These are phyloP conservation scores for Platyscapa corneri DNA, from an alignment of 1,140 invertebrate genomes.

Conservation along the genomic window DNA sequence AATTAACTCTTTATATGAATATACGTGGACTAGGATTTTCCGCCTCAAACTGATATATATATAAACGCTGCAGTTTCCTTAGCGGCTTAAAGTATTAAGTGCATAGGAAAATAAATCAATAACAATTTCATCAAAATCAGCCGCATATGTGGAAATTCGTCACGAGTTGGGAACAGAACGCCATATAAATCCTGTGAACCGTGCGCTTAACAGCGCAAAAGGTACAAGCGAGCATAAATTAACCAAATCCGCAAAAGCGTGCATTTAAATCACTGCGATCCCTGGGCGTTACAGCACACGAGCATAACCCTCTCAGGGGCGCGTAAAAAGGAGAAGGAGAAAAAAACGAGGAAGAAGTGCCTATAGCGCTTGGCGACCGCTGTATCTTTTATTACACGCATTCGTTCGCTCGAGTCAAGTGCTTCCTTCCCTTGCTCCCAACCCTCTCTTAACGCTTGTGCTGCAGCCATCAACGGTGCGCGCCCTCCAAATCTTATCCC, in stretches of 20 bases:
- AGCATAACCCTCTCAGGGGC: neutral
- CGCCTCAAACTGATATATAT: neutral
- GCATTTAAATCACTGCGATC: constrained; percentile 19
- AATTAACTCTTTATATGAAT: neutral
- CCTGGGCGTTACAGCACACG: neutral
- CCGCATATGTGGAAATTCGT: neutral
- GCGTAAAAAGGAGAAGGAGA: neutral
- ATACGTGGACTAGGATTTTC: neutral
- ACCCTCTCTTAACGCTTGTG: neutral
- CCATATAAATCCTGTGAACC: neutral
- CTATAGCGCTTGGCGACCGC: neutral
- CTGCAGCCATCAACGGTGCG: neutral
- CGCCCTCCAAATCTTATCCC: constrained; percentile 13
- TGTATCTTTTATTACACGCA: constrained; percentile 33
- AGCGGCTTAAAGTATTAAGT: neutral
- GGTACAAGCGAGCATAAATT: constrained; percentile 2
- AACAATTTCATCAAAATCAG: neutral
- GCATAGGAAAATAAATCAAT: constrained; percentile 2
- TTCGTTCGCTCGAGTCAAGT: constrained; percentile 7
- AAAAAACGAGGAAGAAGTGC: neutral
- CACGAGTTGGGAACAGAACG: neutral
- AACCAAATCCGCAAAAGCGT: constrained; percentile 32
- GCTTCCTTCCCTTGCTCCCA: neutral
- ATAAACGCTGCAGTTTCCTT: neutral
- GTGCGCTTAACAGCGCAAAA: neutral